A percentile compares a stretch with the other conserved stretches of the same genome.
Conservation (phyloP, 2,888 invertebrate species). For the Ernsta delagoae region DNA sequence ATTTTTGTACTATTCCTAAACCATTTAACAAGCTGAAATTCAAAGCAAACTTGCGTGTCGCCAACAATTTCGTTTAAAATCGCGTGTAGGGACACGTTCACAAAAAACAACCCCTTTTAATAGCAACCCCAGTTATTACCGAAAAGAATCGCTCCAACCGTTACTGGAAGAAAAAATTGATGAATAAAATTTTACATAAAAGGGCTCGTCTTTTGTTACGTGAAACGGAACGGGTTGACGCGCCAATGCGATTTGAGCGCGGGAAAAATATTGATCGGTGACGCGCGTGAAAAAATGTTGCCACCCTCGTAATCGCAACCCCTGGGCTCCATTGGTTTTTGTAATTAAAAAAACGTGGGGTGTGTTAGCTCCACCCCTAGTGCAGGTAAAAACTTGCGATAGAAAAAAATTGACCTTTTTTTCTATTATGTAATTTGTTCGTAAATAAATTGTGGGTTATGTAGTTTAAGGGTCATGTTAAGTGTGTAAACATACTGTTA, state of each 20-base stretch:
- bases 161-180: conserved; percentile 76
- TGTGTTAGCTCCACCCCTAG: conserved; percentile 69
- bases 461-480: background rate
- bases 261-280: conserved; percentile 76
- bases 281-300: conserved; percentile 68
- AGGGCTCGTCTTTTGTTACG: conserved; percentile 65
- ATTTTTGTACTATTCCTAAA: too few relatives aligned
- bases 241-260: conserved; percentile 67
- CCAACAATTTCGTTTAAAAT: conserved; percentile 68
- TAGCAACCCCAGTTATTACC: conserved; percentile 75
- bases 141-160: conserved; percentile 77
- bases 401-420: conserved; percentile 47
- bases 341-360: conserved; percentile 72
- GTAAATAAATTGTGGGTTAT: background rate
- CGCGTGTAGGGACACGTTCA: conserved; percentile 69
- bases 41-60: conserved; percentile 58
- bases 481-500: too few relatives aligned
- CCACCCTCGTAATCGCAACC: conserved; percentile 60
- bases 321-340: conserved; percentile 71
- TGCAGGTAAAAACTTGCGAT: conserved; percentile 68
- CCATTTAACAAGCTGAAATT: conserved; percentile 11
- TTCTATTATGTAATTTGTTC: conserved; percentile 13
- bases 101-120: conserved; percentile 74
- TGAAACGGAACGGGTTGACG: conserved; percentile 56
- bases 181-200: conserved; percentile 77